phyloP scores from a whole-genome alignment of 2,113 vertebrate genomes.

The Brachypteracias leptosomus region DNA sequence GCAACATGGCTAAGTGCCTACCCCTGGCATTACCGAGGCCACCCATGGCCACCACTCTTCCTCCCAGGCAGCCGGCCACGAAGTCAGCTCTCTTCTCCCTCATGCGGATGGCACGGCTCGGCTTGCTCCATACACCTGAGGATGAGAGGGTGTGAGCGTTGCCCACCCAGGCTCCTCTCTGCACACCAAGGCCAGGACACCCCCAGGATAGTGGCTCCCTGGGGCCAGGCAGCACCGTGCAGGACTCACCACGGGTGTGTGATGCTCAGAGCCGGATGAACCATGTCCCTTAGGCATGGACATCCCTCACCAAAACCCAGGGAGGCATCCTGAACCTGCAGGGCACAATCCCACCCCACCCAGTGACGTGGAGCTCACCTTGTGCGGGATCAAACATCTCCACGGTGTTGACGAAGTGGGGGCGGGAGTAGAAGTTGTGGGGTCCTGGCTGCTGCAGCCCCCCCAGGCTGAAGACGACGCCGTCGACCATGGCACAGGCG shows the following conservation, averaged over 20 bases:
- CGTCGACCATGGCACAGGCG: conserved; percentile 83
- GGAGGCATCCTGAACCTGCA: neutral
- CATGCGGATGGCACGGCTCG: conserved; percentile 87
- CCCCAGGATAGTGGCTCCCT: neutral
- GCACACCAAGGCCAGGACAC: neutral
- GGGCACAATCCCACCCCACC: neutral
- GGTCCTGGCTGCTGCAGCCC: conserved; percentile 96
- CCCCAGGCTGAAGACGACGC: conserved; percentile 89
- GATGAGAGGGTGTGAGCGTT: neutral
- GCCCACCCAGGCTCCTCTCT: accelerated
- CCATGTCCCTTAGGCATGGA: accelerated
- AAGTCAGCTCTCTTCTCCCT: conserved; percentile 96
- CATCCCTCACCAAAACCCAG: neutral
- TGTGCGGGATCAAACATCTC: conserved; percentile 92
- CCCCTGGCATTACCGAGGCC: conserved; percentile 83
- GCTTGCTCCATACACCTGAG: conserved; percentile 89
- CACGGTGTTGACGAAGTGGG: conserved; percentile 96
- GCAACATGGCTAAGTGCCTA: neutral
- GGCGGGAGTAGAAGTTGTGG: conserved; percentile 98
- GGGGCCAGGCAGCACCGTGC: neutral
- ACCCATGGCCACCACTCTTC: conserved; percentile 86
- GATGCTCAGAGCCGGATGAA: neutral
- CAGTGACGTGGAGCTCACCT: conserved; percentile 74
- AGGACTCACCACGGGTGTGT: neutral
- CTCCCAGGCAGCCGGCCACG: conserved; percentile 88